Percentiles rank a stretch among this genome's conserved stretches.
phyloP scores from a whole-genome alignment of 2,797 vertebrate genomes.

The Spea hammondii region DNA sequence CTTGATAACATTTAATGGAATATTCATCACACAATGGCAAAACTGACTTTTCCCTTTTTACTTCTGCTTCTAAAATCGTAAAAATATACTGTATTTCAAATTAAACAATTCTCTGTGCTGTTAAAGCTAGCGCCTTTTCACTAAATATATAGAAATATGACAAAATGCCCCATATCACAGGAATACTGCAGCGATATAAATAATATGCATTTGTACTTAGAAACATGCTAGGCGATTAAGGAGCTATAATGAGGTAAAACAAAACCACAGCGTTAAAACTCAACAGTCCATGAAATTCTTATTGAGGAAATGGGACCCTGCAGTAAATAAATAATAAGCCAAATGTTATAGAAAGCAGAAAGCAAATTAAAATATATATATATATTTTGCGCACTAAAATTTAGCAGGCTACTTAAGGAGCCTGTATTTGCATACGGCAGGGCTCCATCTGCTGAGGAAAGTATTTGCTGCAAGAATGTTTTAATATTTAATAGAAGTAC shows the following conservation, averaged over 20 bases:
- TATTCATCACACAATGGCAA: slow-evolving; percentile 74
- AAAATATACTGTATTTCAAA: slow-evolving; percentile 72
- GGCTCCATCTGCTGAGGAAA: slow-evolving; percentile 94
- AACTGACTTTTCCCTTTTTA: slow-evolving; percentile 68
- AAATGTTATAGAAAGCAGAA: slow-evolving; percentile 76
- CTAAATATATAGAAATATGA: slow-evolving; percentile 68
- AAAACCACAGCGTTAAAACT: slow-evolving; percentile 72
- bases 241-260: slow-evolving; percentile 84
- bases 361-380: slow-evolving; percentile 63
- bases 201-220: slow-evolving; percentile 70
- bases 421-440: slow-evolving; percentile 89
- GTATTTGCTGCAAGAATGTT: slow-evolving; percentile 90
- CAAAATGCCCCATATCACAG: slow-evolving; percentile 63
- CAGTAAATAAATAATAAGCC: slow-evolving; percentile 89
- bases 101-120: slow-evolving; percentile 68
- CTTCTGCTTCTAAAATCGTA: slow-evolving; percentile 59
- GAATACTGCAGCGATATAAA: slow-evolving; percentile 73
- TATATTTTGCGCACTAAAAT: slow-evolving; percentile 73
- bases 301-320: slow-evolving; percentile 74
- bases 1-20: slow-evolving; percentile 78
- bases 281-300: slow-evolving; percentile 81
- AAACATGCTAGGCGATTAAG: slow-evolving; percentile 77
- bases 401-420: slow-evolving; percentile 82
- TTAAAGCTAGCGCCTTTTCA: slow-evolving; percentile 61
- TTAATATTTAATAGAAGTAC: slow-evolving; percentile 99